Percentiles rank a stretch among this genome's conserved stretches.
Conservation (phyloP, 2,797 vertebrate species). For the Dryobates pubescens region DNA sequence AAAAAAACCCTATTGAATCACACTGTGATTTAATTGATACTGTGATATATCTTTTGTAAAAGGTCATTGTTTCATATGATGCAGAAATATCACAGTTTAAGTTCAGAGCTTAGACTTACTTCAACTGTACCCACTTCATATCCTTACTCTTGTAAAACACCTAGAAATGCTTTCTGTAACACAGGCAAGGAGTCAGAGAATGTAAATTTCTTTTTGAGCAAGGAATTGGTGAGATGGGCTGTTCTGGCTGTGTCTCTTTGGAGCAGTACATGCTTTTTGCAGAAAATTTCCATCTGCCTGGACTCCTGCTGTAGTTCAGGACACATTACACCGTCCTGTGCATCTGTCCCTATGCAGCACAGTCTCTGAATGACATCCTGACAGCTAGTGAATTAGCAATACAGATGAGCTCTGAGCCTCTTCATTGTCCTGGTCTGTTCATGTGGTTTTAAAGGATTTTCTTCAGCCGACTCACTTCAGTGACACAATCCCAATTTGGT, state of each 20-base stretch:
- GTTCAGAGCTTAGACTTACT: background rate
- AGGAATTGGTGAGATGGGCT: background rate
- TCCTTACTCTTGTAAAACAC: background rate
- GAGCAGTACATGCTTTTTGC: background rate
- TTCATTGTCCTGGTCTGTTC: background rate
- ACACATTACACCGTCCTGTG: background rate
- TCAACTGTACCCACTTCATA: background rate
- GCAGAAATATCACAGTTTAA: background rate
- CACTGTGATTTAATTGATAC: background rate
- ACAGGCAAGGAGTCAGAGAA: background rate
- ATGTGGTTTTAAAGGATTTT: background rate
- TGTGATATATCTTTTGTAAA: background rate
- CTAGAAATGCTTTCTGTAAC: background rate
- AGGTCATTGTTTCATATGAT: background rate
- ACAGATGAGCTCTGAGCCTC: accelerated
- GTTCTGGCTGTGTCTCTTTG: background rate
- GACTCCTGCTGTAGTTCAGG: background rate
- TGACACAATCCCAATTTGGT: background rate
- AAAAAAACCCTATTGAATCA: background rate
- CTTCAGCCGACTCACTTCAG: background rate
- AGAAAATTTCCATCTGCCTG: background rate
- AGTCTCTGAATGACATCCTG: background rate
- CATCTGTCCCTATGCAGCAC: accelerated
- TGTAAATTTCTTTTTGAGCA: background rate
- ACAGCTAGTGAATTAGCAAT: background rate